A percentile compares a stretch with the other conserved stretches of the same genome.
Conservation (phyloP, 2,113 vertebrate genomes). For the Mirza zaza region DNA sequence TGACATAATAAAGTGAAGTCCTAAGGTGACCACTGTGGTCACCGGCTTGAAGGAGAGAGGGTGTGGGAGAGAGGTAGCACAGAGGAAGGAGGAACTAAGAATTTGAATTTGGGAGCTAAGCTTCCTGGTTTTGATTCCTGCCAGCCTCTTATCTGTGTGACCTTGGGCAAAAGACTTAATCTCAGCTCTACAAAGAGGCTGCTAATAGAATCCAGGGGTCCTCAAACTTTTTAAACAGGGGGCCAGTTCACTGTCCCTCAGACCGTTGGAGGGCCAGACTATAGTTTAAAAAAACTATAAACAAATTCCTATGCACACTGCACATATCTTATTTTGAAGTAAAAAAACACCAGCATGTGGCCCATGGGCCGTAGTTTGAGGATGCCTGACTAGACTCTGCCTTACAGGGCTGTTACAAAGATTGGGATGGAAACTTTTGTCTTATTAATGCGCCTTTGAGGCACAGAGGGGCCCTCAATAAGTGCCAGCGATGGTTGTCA, state of each 20-base stretch:
- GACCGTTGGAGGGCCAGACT: too few species aligned
- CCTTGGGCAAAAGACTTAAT: not conserved
- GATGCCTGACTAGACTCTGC: not conserved
- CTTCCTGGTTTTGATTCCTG: not conserved
- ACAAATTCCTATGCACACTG: too few species aligned
- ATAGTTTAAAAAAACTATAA: too few species aligned
- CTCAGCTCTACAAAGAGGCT: not conserved
- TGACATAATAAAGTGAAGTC: not conserved
- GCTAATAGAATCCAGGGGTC: not conserved
- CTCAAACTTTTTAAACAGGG: too few species aligned
- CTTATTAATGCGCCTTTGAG: not conserved
- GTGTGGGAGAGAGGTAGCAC: accelerated
- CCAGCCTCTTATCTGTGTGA: not conserved
- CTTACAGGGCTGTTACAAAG: not conserved
- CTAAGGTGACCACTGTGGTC: not conserved
- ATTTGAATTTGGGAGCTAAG: not conserved
- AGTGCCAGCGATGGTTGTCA: not conserved
- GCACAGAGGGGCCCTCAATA: not conserved
- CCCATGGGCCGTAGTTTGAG: too few species aligned
- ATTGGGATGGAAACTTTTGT: not conserved
- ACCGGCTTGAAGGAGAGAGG: not conserved
- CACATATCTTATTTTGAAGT: too few species aligned
- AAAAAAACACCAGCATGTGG: too few species aligned
- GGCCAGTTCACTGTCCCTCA: too few species aligned
- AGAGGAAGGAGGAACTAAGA: not conserved